These are phyloP conservation scores for Eupsilia transversa DNA, from an alignment of 2,888 invertebrate species.

Conservation along the genomic window DNA sequence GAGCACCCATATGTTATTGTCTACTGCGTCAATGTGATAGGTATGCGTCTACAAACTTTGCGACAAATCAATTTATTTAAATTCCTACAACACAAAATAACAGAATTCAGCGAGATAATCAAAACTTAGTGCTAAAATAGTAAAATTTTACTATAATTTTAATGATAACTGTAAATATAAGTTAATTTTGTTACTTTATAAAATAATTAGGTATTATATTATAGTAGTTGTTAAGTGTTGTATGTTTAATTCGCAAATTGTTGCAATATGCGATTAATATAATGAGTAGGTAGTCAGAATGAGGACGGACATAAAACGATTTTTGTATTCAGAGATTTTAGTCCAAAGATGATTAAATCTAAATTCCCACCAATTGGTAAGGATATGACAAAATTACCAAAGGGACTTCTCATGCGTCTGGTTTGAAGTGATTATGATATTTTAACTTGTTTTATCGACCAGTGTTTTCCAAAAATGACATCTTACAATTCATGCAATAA, in stretches of 20 bases:
- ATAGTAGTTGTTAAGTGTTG: slow-evolving; percentile 90
- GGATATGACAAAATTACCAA: slow-evolving; percentile 81
- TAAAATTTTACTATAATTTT: slow-evolving; percentile 89
- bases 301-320: slow-evolving; percentile 85
- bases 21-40: slow-evolving; percentile 60
- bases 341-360: slow-evolving; percentile 89
- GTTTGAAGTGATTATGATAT: slow-evolving; percentile 63
- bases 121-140: slow-evolving; percentile 85
- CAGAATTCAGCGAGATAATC: slow-evolving; percentile 73
- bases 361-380: slow-evolving; percentile 88
- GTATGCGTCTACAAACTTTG: slow-evolving; percentile 56
- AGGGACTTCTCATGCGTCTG: slow-evolving; percentile 78
- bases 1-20: slow-evolving; percentile 35
- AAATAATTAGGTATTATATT: slow-evolving; percentile 90
- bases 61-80: slow-evolving; percentile 60
- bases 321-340: slow-evolving; percentile 80
- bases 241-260: slow-evolving; percentile 90
- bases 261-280: slow-evolving; percentile 89
- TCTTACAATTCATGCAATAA: slow-evolving; percentile 59
- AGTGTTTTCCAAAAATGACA: slow-evolving; percentile 57
- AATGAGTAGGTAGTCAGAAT: slow-evolving; percentile 87
- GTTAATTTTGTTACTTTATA: slow-evolving; percentile 91
- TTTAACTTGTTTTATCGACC: slow-evolving; percentile 57
- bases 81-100: slow-evolving; percentile 57
- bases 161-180: slow-evolving; percentile 90